phyloP scores from a whole-genome alignment of 2,888 invertebrate species.

The Ryuthela nishihirai region DNA sequence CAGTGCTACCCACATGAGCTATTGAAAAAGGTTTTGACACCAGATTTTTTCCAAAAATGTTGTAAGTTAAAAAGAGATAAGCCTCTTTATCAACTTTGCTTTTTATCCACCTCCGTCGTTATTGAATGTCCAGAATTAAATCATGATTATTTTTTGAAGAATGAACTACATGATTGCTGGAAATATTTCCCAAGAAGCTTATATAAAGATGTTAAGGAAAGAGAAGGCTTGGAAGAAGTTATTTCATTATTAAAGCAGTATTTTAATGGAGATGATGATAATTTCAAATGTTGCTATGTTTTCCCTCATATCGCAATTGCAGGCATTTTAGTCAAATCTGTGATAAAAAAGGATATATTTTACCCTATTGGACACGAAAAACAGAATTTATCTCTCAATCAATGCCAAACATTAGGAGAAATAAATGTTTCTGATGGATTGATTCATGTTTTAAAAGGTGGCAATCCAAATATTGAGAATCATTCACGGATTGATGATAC shows the following conservation, averaged over 20 bases:
- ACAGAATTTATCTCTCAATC: no score
- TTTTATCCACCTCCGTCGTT: conserved; percentile 11
- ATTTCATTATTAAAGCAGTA: conserved; percentile 6
- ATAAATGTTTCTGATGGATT: no score
- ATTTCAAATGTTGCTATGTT: conserved; percentile 16
- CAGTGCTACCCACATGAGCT: conserved; percentile 16
- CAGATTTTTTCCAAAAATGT: conserved; percentile 21
- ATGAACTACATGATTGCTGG: not conserved
- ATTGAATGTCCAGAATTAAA: conserved; percentile 20
- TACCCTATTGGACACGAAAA: no score
- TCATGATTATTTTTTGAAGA: no score
- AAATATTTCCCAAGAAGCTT: conserved; percentile 17
- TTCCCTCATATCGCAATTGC: conserved; percentile 34
- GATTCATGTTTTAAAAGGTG: no score
- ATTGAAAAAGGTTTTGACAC: conserved; percentile 33
- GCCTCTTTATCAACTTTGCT: conserved; percentile 31
- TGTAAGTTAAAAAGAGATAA: conserved; percentile 9
- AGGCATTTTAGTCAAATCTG: conserved; percentile 16
- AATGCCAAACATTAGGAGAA: no score
- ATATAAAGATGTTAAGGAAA: conserved; percentile 18
- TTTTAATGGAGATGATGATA: not conserved
- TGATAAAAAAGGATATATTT: no score
- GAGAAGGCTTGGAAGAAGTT: conserved; percentile 15
- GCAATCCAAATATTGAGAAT: no score
- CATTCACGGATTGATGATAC: no score